Conservation (phyloP, 2,797 vertebrate genomes). For the Leucoraja ocellata region DNA sequence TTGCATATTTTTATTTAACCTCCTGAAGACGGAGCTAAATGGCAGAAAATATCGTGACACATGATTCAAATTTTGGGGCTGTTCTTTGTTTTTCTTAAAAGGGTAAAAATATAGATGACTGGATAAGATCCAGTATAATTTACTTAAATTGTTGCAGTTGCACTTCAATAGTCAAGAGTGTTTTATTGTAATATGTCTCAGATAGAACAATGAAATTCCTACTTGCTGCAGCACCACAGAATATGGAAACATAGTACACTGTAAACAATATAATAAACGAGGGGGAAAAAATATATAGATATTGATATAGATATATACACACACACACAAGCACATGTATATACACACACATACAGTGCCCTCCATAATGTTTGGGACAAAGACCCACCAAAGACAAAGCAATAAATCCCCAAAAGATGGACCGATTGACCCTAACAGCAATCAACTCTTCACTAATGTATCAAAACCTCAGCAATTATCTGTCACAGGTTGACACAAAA, state of each 20-base stretch:
- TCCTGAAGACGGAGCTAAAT: background rate
- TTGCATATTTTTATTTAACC: background rate
- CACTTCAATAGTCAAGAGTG: background rate
- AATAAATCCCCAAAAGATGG: background rate
- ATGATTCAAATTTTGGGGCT: background rate
- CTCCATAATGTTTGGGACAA: too few species aligned
- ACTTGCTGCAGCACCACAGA: too few species aligned
- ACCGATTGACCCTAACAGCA: background rate
- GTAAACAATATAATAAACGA: too few species aligned
- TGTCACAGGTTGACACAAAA: background rate
- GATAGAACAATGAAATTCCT: too few species aligned
- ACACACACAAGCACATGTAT: too few species aligned
- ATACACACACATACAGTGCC: too few species aligned
- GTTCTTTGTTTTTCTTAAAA: background rate
- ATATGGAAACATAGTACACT: too few species aligned
- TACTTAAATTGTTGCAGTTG: background rate
- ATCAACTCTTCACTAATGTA: background rate
- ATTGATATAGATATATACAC: too few species aligned
- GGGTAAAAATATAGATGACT: background rate
- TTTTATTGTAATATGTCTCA: too few species aligned
- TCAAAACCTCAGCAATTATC: conserved; percentile 25
- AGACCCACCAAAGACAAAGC: too few species aligned
- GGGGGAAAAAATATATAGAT: too few species aligned
- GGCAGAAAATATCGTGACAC: background rate
- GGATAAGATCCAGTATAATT: background rate